Evolutionary conservation across 1,140 invertebrate genomes (phyloP).

Genomic region (Brachionus calyciflorus): DNA sequence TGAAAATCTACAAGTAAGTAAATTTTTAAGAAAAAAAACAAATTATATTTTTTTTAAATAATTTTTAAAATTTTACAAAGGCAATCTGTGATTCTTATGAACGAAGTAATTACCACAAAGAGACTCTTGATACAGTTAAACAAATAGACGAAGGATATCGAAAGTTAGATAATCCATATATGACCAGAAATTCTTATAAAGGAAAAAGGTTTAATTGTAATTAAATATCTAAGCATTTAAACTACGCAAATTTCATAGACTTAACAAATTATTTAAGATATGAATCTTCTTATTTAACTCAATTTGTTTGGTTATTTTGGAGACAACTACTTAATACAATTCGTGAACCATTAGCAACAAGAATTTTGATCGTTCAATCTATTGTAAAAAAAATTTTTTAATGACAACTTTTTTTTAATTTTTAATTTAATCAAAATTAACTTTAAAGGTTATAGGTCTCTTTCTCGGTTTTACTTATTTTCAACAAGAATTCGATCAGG

Average conservation of each 20-base stretch:
- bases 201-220: constrained; percentile 42
- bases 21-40: constrained; percentile 62
- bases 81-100: constrained; percentile 49
- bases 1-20: constrained; percentile 64
- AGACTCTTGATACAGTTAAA: constrained; percentile 36
- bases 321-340: constrained; percentile 3
- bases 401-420: neutral
- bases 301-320: constrained; percentile 46
- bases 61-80: constrained; percentile 34
- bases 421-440: neutral
- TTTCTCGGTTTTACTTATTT: constrained; percentile 84
- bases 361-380: constrained; percentile 83
- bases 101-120: constrained; percentile 27
- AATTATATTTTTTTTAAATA: constrained; percentile 73
- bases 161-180: constrained; percentile 8
- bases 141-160: neutral
- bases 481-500: constrained; percentile 75
- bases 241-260: neutral
- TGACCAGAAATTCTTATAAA: neutral
- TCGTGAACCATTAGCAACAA: constrained; percentile 65
- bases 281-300: constrained; percentile 22
- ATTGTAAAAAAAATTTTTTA: constrained; percentile 58
- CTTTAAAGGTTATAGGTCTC: constrained; percentile 69
- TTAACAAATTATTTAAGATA: constrained; percentile 4
- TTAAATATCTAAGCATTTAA: neutral